Base-by-base conservation (phyloP, 2,113 vertebrate species). In the Syngnathus typhle region DNA sequence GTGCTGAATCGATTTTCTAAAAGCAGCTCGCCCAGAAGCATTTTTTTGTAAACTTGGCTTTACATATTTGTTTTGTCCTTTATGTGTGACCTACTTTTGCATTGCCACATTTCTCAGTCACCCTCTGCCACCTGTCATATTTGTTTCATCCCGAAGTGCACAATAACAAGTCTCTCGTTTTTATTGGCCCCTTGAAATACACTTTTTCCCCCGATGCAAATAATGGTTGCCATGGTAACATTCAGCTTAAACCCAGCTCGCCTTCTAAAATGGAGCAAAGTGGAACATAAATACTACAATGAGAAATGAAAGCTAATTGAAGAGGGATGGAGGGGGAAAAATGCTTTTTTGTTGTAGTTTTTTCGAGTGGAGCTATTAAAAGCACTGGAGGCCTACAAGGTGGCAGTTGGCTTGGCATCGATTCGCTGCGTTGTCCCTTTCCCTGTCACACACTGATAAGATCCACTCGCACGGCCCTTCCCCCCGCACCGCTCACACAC, bases 141-240 rank as follows among this genome's bases (percentile, higher is more conserved):
- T 62, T 62, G n/a, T 62, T 41, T 60, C 16, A 18, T 60, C 36
- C 16, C n/a, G 9, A 46, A 62, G 60, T 44, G 60, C 39, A 27
- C 60, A 44, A 62, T 62, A 62, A 44, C 60, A 27, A 44, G 39
- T 62, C 41, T 44, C 21, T 27, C 41, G 23, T 86, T 43, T 89
- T 83, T 74, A 65, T 82, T 81, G 78, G 70, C 78, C 79, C 81
- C 82, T 82, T 84, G 83, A 86, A 83, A 86, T 72, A 69, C 82
- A 86, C 82, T 88, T 32, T 7, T 36, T 3, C 52, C 44, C 44
- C 80, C 84, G 85, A 91, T 89, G 88, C 89, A 91, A 91, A 91
- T 88, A 88, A 80, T 76, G 85, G 91, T 92, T 92, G 89, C 89
- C 90, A 92, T 92, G 85, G 91, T 85, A 92, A 92, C 91, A 80